phyloP scores from a whole-genome alignment of 2,888 invertebrate species.

The Capitulum mitella region DNA sequence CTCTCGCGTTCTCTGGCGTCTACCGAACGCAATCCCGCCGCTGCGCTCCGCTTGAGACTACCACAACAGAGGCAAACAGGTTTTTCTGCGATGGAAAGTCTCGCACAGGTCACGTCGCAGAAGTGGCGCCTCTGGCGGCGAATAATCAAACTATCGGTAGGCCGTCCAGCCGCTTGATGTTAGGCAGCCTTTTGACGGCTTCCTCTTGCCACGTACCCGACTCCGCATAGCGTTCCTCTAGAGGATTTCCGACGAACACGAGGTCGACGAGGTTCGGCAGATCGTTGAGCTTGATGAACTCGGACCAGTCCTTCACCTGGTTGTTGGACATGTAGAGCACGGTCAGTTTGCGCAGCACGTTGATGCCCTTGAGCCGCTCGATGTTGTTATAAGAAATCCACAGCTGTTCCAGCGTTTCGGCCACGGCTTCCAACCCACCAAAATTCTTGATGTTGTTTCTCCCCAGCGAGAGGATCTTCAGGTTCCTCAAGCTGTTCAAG shows the following conservation, averaged over 20 bases:
- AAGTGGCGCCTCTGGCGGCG: not conserved
- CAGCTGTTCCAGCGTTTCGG: slow-evolving; percentile 79
- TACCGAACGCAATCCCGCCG: too few relatives aligned
- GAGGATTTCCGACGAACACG: slow-evolving; percentile 59
- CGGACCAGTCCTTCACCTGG: slow-evolving; percentile 81
- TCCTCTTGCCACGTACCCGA: slow-evolving; percentile 35
- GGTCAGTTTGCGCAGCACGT: slow-evolving; percentile 63
- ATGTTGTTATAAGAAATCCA: slow-evolving; percentile 93
- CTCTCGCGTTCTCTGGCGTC: too few relatives aligned
- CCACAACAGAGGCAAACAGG: too few relatives aligned
- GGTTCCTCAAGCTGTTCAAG: slow-evolving; percentile 68
- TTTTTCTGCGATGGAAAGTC: too few relatives aligned
- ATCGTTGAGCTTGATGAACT: slow-evolving; percentile 65
- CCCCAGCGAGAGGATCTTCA: slow-evolving; percentile 74
- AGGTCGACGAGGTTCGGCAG: slow-evolving; percentile 57
- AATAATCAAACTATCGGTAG: not conserved
- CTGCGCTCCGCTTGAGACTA: too few relatives aligned
- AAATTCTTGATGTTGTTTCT: slow-evolving; percentile 86
- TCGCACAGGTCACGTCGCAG: too few relatives aligned
- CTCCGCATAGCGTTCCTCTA: slow-evolving; percentile 33
- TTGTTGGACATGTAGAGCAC: slow-evolving; percentile 47
- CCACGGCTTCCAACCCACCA: slow-evolving; percentile 77
- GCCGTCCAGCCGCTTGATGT: not conserved
- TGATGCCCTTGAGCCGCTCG: slow-evolving; percentile 84
- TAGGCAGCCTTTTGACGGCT: slow-evolving; percentile 14